These are phyloP conservation scores for Lethrus apterus DNA, from an alignment of 1,140 invertebrate genomes.

Conservation along the genomic window DNA sequence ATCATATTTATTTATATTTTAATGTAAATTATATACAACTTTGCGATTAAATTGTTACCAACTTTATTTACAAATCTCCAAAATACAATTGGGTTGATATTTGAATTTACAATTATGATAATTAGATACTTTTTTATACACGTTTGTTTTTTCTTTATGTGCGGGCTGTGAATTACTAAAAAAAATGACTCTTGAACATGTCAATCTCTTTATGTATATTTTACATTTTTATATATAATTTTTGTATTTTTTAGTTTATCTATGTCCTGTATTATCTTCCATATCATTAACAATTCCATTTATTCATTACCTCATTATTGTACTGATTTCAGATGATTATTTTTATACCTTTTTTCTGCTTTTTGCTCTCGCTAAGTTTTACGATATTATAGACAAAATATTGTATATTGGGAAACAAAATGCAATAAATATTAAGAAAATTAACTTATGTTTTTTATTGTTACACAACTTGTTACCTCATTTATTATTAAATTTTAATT, in stretches of 20 bases:
- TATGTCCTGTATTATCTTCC: not conserved
- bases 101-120: too few species aligned
- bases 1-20: too few species aligned
- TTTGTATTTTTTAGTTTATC: too few species aligned
- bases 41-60: too few species aligned
- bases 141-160: constrained; percentile 7
- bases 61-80: too few species aligned
- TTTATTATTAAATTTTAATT: too few species aligned
- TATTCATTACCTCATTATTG: constrained; percentile 9
- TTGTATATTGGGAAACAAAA: constrained; percentile 1
- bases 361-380: not conserved
- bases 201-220: constrained; percentile 4
- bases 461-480: too few species aligned
- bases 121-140: too few species aligned
- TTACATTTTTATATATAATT: not conserved
- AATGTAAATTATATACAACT: too few species aligned
- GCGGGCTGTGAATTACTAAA: constrained; percentile 9
- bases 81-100: too few species aligned
- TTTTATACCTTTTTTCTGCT: not conserved
- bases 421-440: constrained; percentile 13
- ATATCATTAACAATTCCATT: constrained; percentile 5
- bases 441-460: too few species aligned
- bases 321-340: not conserved
- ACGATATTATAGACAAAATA: not conserved
- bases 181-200: constrained; percentile 6